Evolutionary conservation across 1,140 invertebrate species (phyloP).

Genomic region (Ptiloglossa arizonensis): DNA sequence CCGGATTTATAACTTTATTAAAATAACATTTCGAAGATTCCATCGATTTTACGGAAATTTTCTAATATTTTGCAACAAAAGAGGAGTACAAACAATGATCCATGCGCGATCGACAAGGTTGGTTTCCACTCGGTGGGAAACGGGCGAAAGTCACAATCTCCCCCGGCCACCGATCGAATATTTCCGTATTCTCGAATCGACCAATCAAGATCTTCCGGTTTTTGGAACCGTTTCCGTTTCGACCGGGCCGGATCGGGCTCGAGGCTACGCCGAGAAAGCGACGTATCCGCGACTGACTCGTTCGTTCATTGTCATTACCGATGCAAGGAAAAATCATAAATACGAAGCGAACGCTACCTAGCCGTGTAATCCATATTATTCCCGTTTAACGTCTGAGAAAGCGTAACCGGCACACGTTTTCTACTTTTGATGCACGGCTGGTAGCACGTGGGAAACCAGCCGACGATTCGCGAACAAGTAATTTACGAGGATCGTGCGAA

Average conservation of each 20-base stretch:
- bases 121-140: too few species aligned
- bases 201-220: too few species aligned
- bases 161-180: too few species aligned
- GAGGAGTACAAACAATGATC: too few species aligned
- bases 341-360: not conserved
- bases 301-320: slow-evolving; percentile 29
- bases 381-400: slow-evolving; percentile 33
- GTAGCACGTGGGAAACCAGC: not conserved
- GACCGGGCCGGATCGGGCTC: not conserved
- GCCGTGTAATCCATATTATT: slow-evolving; percentile 33
- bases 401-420: slow-evolving; percentile 34
- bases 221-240: too few species aligned
- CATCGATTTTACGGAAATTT: too few species aligned
- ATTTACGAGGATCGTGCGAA: not conserved
- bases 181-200: too few species aligned
- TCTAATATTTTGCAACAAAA: too few species aligned
- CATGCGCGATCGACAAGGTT: too few species aligned
- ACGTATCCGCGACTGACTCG: not conserved
- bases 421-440: slow-evolving; percentile 8
- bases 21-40: too few species aligned
- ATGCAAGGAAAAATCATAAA: slow-evolving; percentile 4
- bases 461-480: not conserved
- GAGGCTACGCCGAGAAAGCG: slow-evolving; percentile 2
- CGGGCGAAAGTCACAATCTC: too few species aligned
- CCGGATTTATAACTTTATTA: too few species aligned